phyloP scores from a whole-genome alignment of 2,113 vertebrate genomes.

The Zeus faber region DNA sequence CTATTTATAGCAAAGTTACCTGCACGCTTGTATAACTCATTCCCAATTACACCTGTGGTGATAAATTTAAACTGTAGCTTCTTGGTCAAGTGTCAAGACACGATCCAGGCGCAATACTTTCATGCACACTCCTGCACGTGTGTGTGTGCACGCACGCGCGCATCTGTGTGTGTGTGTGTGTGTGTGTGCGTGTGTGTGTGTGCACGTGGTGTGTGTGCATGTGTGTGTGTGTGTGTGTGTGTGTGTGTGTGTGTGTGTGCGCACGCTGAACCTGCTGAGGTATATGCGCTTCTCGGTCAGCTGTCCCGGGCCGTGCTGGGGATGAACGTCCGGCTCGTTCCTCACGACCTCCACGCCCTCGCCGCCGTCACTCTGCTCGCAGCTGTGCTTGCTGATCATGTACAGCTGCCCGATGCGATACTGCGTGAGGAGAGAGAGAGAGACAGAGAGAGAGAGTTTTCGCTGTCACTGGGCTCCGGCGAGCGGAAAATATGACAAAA shows the following conservation, averaged over 20 bases:
- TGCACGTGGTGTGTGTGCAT: slow-evolving; percentile 26
- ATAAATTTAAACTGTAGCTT: slow-evolving; percentile 40
- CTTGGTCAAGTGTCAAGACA: slow-evolving; percentile 39
- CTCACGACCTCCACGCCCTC: slow-evolving; percentile 88
- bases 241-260: slow-evolving; percentile 5
- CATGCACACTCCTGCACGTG: slow-evolving; percentile 9
- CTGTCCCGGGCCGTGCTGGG: slow-evolving; percentile 81
- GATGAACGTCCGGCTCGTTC: slow-evolving; percentile 81
- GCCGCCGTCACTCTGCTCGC: slow-evolving; percentile 85
- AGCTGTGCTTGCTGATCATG: slow-evolving; percentile 93
- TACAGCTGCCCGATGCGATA: slow-evolving; percentile 90
- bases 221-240: slow-evolving; percentile 3
- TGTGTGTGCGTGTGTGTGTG: slow-evolving; percentile 19
- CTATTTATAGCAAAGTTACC: slow-evolving; percentile 56
- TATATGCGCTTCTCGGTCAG: slow-evolving; percentile 89
- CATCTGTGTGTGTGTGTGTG: slow-evolving; percentile 14
- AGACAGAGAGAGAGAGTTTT: neutral
- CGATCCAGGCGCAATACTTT: slow-evolving; percentile 16
- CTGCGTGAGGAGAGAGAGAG: slow-evolving; percentile 35
- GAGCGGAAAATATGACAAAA: too few species aligned
- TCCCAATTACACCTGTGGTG: slow-evolving; percentile 51
- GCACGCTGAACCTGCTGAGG: slow-evolving; percentile 91
- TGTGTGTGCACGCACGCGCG: slow-evolving; percentile 7
- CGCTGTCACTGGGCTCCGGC: too few species aligned
- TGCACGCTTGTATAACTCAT: slow-evolving; percentile 57